Evolutionary conservation across 1,140 invertebrate genomes (phyloP).

Genomic region (Lasaia peninsularis): DNA sequence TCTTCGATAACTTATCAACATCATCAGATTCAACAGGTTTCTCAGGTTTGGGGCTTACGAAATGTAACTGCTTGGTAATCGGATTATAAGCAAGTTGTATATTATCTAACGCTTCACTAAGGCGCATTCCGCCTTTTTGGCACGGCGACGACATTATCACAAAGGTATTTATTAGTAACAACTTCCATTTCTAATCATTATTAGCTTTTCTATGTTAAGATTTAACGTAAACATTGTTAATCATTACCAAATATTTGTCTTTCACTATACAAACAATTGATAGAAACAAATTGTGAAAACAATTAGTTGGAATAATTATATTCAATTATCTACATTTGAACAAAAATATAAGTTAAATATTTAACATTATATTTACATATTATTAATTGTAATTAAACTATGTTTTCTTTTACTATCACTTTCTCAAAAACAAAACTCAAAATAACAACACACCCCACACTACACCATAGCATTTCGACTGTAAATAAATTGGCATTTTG

Average conservation of each 20-base stretch:
- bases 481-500: conserved; percentile 59
- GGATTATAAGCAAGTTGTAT: conserved; percentile 76
- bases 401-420: conserved; percentile 23
- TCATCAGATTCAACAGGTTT: conserved; percentile 53
- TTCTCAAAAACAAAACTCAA: conserved; percentile 47
- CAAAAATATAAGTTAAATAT: conserved; percentile 17
- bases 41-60: conserved; percentile 66
- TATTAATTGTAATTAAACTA: conserved; percentile 18
- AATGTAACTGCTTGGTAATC: conserved; percentile 75
- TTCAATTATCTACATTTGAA: neutral
- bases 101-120: conserved; percentile 72
- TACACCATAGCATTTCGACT: conserved; percentile 63
- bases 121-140: conserved; percentile 71
- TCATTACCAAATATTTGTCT: conserved; percentile 2
- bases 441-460: conserved; percentile 67
- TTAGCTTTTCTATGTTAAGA: neutral
- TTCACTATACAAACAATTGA: conserved; percentile 7
- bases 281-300: neutral
- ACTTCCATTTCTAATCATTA: conserved; percentile 40
- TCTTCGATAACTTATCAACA: conserved; percentile 63
- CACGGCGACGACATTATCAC: conserved; percentile 59
- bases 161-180: conserved; percentile 36
- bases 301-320: neutral
- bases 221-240: neutral
- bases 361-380: conserved; percentile 23